A percentile compares a stretch with the other conserved stretches of the same genome.
Evolutionary conservation across 1,140 invertebrate species (phyloP).

Genomic region (Neodiprion fabricii): DNA sequence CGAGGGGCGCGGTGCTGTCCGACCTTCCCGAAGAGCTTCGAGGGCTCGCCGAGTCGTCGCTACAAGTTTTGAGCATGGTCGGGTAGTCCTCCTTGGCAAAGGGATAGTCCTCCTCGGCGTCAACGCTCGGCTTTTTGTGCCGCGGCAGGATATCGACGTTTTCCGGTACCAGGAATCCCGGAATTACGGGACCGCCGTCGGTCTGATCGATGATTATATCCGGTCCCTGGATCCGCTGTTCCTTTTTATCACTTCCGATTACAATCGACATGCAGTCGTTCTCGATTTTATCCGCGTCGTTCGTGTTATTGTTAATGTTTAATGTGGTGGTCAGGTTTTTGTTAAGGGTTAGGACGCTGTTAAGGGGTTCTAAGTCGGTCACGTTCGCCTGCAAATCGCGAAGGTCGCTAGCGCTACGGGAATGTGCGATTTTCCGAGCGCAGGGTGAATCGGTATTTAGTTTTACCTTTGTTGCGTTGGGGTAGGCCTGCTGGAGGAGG

Average conservation of each 20-base stretch:
- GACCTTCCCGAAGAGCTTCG: slow-evolving; percentile 56
- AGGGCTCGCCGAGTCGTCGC: slow-evolving; percentile 57
- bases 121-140: slow-evolving; percentile 40
- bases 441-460: slow-evolving; percentile 31
- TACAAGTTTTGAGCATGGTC: slow-evolving; percentile 58
- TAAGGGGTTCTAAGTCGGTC: background rate
- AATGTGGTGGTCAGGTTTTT: slow-evolving; percentile 37
- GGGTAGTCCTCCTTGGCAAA: slow-evolving; percentile 60
- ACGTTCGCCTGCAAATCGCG: slow-evolving; percentile 5
- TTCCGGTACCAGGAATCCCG: slow-evolving; percentile 25
- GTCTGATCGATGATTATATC: slow-evolving; percentile 29
- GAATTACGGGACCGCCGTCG: slow-evolving; percentile 27
- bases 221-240: slow-evolving; percentile 34
- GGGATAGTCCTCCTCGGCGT: slow-evolving; percentile 56
- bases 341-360: slow-evolving; percentile 31
- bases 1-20: slow-evolving; percentile 54
- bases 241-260: slow-evolving; percentile 20
- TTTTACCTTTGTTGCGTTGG: slow-evolving; percentile 78
- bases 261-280: slow-evolving; percentile 57
- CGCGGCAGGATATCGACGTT: background rate
- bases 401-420: slow-evolving; percentile 53
- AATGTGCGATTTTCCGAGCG: slow-evolving; percentile 35
- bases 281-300: slow-evolving; percentile 24
- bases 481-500: slow-evolving; percentile 90
- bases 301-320: slow-evolving; percentile 34